A percentile compares a stretch with the other conserved stretches of the same genome.
These are phyloP conservation scores for Probaryconus sp. DNA, from an alignment of 1,140 invertebrate genomes.

Conservation along the genomic window DNA sequence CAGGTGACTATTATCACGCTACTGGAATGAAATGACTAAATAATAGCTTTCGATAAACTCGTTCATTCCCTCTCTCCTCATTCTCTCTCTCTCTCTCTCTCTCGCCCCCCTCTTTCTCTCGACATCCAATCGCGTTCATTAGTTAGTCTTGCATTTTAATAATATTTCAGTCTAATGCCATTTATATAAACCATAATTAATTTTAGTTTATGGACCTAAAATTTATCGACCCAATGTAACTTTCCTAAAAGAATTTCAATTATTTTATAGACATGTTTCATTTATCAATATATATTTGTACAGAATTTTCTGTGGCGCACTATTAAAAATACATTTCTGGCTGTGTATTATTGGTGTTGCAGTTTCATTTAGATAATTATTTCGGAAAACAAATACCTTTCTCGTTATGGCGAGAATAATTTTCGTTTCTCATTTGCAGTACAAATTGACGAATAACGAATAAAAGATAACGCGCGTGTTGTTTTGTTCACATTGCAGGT, in stretches of 20 bases:
- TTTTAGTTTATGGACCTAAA: constrained; percentile 39
- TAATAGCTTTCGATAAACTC: constrained; percentile 36
- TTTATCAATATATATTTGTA: too few species aligned
- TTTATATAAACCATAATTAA: constrained; percentile 43
- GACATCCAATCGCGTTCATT: neutral
- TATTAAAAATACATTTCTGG: too few species aligned
- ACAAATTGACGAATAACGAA: constrained; percentile 3
- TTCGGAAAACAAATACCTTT: too few species aligned
- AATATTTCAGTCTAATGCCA: neutral
- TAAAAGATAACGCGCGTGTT: constrained; percentile 23
- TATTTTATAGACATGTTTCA: too few species aligned
- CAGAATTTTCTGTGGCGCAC: too few species aligned
- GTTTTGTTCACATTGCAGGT: constrained; percentile 79
- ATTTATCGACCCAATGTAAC: constrained; percentile 16
- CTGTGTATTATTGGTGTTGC: too few species aligned
- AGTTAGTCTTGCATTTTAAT: constrained; percentile 10
- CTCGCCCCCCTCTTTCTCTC: constrained; percentile 1
- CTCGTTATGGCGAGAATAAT: too few species aligned
- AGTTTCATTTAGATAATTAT: too few species aligned
- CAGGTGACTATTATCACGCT: constrained; percentile 54
- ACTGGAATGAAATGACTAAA: constrained; percentile 52
- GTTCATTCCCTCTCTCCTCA: constrained; percentile 4
- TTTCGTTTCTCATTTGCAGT: constrained; percentile 4
- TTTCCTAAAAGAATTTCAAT: too few species aligned
- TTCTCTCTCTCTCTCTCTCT: constrained; percentile 3